A percentile compares a stretch with the other conserved stretches of the same genome.
Evolutionary conservation across 2,113 vertebrate genomes (phyloP).

Genomic region (Anarrhichthys ocellatus): DNA sequence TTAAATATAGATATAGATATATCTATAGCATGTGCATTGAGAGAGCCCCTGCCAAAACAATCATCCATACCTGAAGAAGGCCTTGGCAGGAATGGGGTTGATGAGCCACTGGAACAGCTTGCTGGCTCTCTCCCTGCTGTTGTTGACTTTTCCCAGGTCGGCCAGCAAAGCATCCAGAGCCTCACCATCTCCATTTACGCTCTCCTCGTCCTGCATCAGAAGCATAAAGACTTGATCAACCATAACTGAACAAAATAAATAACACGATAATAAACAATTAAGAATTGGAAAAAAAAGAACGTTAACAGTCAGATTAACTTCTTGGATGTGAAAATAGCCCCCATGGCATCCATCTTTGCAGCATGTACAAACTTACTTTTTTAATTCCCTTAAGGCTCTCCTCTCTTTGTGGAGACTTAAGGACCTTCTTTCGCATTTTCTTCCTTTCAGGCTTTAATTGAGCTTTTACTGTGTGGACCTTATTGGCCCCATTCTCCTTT

Average conservation of each 20-base stretch:
- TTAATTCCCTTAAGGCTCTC: neutral
- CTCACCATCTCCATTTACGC: slow-evolving; percentile 21
- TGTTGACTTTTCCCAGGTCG: slow-evolving; percentile 83
- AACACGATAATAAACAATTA: neutral
- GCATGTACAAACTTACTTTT: slow-evolving; percentile 43
- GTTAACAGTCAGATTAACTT: neutral
- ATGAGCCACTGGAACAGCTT: slow-evolving; percentile 92
- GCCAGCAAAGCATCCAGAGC: slow-evolving; percentile 78
- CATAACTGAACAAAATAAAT: neutral
- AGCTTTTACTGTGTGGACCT: slow-evolving; percentile 41
- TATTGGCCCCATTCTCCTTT: slow-evolving; percentile 59
- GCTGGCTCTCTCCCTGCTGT: slow-evolving; percentile 89
- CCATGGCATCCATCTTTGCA: neutral
- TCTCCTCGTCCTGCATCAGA: slow-evolving; percentile 35
- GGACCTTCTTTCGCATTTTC: slow-evolving; percentile 45
- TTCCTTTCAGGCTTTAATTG: slow-evolving; percentile 67
- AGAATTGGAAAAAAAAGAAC: neutral
- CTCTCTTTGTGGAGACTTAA: slow-evolving; percentile 43
- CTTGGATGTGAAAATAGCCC: neutral
- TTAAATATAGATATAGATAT: neutral
- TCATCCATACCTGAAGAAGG: slow-evolving; percentile 84
- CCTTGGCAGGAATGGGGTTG: slow-evolving; percentile 83
- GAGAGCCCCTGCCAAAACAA: neutral
- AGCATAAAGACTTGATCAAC: neutral
- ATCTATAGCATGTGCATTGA: neutral